Percentiles rank a stretch among this genome's conserved stretches.
Evolutionary conservation across 2,888 invertebrate genomes (phyloP).

Genomic region (Dendrolimus pini): DNA sequence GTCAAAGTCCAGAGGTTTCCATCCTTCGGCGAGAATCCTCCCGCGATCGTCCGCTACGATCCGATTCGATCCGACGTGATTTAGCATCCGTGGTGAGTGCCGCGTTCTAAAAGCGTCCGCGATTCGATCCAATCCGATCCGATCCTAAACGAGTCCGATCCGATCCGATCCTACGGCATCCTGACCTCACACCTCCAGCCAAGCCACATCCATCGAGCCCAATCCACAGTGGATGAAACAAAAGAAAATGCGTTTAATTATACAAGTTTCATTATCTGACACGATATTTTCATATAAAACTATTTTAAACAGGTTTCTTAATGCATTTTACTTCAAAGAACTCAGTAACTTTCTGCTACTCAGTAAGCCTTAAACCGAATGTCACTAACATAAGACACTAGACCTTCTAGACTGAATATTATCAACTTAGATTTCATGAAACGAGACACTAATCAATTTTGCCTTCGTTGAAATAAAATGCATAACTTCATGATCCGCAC

Average conservation of each 20-base stretch:
- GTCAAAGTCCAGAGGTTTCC: slow-evolving; percentile 29
- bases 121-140: slow-evolving; percentile 17
- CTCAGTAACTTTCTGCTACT: not conserved
- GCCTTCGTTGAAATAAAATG: not conserved
- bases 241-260: slow-evolving; percentile 70
- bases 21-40: slow-evolving; percentile 28
- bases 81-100: slow-evolving; percentile 7
- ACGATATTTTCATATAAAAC: slow-evolving; percentile 11
- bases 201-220: slow-evolving; percentile 61
- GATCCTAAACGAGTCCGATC: slow-evolving; percentile 19
- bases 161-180: slow-evolving; percentile 35
- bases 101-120: slow-evolving; percentile 9
- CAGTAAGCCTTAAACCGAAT: no score
- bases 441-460: not conserved
- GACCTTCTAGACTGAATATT: no score
- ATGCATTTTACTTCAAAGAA: not conserved
- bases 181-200: slow-evolving; percentile 58
- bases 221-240: slow-evolving; percentile 76
- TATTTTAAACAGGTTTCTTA: slow-evolving; percentile 2
- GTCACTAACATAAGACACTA: no score
- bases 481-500: not conserved
- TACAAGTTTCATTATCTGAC: slow-evolving; percentile 26
- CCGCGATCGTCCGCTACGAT: slow-evolving; percentile 41
- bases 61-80: slow-evolving; percentile 22
- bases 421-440: no score